These are phyloP conservation scores for Manis pentadactyla DNA, from an alignment of 2,797 vertebrate genomes.

Conservation along the genomic window DNA sequence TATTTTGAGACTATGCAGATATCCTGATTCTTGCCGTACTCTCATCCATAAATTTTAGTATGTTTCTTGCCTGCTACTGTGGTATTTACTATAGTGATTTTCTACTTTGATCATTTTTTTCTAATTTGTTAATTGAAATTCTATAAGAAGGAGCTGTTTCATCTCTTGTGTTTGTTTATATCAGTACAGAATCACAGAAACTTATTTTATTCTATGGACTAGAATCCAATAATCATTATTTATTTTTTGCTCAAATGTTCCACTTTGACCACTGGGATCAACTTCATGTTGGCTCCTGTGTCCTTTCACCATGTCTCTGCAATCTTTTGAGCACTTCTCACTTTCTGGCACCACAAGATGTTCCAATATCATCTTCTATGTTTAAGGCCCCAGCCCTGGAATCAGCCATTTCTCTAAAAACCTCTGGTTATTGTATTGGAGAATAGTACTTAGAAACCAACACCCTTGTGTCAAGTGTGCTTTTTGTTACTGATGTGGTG, in stretches of 20 bases:
- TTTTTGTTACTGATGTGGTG: neutral
- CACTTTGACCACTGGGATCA: neutral
- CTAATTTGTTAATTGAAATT: neutral
- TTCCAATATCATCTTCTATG: neutral
- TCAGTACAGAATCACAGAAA: neutral
- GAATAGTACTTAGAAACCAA: neutral
- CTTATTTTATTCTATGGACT: neutral
- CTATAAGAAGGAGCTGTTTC: neutral
- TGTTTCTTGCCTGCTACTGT: neutral
- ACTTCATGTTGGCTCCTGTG: neutral
- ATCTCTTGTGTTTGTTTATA: neutral
- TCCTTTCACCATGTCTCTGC: neutral
- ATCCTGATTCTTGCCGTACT: neutral
- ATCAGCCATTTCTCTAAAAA: neutral
- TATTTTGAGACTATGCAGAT: neutral
- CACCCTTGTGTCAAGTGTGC: neutral
- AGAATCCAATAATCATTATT: neutral
- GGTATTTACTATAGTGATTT: neutral
- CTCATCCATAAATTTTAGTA: neutral
- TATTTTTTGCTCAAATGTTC: neutral
- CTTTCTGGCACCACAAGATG: neutral
- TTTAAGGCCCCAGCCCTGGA: neutral
- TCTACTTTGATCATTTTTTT: neutral
- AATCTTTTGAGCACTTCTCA: neutral
- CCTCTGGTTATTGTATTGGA: neutral